Evolutionary conservation across 1,140 invertebrate genomes (phyloP), one percentile per base, ranked within the genome.

Genomic region (Macrosteles quadrilineatus): DNA sequence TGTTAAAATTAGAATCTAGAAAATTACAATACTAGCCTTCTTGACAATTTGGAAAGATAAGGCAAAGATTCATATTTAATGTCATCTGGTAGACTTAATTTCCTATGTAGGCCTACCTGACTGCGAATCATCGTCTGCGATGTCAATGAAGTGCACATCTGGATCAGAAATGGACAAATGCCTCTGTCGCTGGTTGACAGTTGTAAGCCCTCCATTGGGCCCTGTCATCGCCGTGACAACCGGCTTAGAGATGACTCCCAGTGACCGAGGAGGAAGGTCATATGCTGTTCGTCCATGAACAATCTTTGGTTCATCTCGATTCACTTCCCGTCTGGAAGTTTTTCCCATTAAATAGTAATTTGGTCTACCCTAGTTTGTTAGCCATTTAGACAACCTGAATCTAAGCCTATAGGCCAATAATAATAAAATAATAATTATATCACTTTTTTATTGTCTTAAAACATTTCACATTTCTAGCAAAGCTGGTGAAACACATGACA

Each of bases 131-230:
- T 64, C 59, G n/a, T 64, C 32, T 32, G 55, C n/a, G 9, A 59
- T 59, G 75, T 92, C 90, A 73, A 92, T 91, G 73, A 89, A 92
- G 78, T 90, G 89, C 25, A 92, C 88, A 76, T 91, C 90, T 36
- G 87, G 83, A 68, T 90, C 89, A 65, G 83, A 84, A 47, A 85
- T 82, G 71, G 86, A 87, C 57, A 90, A 80, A 79, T 89, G 88
- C 68, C 86, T 84, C 75, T 89, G 85, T 70, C 84, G 85, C 29
- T 86, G 78, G 78, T 88, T 89, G 4, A 93, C 90, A 17, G 88
- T 87, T 0, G 89, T 90, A 12, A 92, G 83, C 4, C 90, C 92
- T 63, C 89, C 90, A 71, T 90, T 87, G 1, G 92, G 92, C 1
- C 92, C 92, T 4, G 91, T 92, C 73, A 85, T 87, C 36, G 90